These are phyloP conservation scores for Amiota mariae DNA, from an alignment of 2,888 invertebrate species.

Conservation along the genomic window DNA sequence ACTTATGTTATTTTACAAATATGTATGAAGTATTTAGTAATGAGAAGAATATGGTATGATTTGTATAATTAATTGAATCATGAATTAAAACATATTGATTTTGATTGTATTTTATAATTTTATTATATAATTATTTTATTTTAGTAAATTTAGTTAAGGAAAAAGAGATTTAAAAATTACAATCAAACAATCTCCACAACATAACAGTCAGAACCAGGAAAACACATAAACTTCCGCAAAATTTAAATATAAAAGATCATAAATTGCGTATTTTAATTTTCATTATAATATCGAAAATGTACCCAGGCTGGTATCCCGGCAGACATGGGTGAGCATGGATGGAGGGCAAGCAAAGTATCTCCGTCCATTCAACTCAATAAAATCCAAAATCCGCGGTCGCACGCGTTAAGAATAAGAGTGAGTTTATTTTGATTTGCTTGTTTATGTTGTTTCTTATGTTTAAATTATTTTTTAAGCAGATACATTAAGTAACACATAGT, in stretches of 20 bases:
- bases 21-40: too few relatives aligned
- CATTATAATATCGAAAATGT: background rate
- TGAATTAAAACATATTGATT: background rate
- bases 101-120: background rate
- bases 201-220: background rate
- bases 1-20: too few relatives aligned
- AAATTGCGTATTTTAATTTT: background rate
- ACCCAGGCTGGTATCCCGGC: background rate
- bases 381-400: background rate
- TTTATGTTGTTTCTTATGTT: background rate
- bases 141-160: background rate
- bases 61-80: background rate
- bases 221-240: constrained; percentile 15
- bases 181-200: background rate
- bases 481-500: background rate
- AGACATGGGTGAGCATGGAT: too few relatives aligned
- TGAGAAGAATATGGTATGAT: background rate
- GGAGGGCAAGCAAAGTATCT: background rate
- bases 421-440: background rate
- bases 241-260: background rate
- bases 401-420: constrained; percentile 20
- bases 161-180: background rate
- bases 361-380: constrained; percentile 16
- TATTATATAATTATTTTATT: too few relatives aligned
- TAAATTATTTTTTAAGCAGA: constrained; percentile 8